These are phyloP conservation scores for Pelodiscus sinensis DNA, from an alignment of 2,113 vertebrate genomes.

Conservation along the genomic window DNA sequence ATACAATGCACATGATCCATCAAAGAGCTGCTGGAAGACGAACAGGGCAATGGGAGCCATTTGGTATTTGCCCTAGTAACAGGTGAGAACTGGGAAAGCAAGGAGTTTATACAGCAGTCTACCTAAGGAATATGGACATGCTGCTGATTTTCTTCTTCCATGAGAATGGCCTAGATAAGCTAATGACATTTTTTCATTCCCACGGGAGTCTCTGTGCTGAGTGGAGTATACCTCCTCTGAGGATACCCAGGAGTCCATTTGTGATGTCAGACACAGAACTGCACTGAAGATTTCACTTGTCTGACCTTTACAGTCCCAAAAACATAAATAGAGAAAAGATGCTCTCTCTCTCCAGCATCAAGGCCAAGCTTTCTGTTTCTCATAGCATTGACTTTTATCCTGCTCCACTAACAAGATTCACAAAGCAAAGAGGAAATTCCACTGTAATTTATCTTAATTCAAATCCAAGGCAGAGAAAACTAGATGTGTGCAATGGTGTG, in stretches of 20 bases:
- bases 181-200: background rate
- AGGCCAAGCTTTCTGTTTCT: slow-evolving; percentile 3
- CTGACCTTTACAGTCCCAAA: slow-evolving; percentile 7
- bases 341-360: background rate
- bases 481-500: background rate
- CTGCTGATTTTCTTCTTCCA: background rate
- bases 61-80: background rate
- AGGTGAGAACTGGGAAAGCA: background rate
- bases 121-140: background rate
- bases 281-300: slow-evolving; percentile 4
- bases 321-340: background rate
- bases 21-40: background rate
- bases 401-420: slow-evolving; percentile 1
- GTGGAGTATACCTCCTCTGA: rapidly evolving
- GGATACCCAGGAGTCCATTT: background rate
- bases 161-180: background rate
- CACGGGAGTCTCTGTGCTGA: background rate
- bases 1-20: background rate
- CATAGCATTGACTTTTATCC: background rate
- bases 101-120: background rate
- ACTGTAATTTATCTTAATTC: background rate
- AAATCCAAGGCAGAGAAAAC: background rate
- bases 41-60: background rate
- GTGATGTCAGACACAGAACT: background rate
- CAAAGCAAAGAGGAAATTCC: background rate